These are phyloP conservation scores for Caerostris darwini DNA, from an alignment of 1,140 invertebrate species.

Conservation along the genomic window DNA sequence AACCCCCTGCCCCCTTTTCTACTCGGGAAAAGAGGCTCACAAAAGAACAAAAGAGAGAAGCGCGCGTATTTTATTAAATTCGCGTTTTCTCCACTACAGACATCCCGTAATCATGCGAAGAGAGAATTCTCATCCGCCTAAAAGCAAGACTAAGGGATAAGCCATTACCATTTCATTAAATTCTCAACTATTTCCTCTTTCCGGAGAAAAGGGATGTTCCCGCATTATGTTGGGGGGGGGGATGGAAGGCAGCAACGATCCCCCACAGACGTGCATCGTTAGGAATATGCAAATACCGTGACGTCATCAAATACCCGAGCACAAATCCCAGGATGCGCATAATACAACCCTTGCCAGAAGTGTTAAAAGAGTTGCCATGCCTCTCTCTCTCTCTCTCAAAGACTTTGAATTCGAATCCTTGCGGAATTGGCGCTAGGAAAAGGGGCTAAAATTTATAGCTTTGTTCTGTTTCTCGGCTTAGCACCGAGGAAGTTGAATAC, in stretches of 20 bases:
- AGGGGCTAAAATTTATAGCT: constrained; percentile 56
- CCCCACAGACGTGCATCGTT: constrained; percentile 56
- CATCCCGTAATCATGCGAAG: constrained; percentile 44
- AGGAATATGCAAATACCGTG: constrained; percentile 70
- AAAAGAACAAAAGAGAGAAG: constrained; percentile 32
- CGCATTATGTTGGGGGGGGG: background rate
- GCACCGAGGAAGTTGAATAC: constrained; percentile 10
- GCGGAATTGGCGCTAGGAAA: constrained; percentile 22
- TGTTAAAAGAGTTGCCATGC: constrained; percentile 52
- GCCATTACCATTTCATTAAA: constrained; percentile 71
- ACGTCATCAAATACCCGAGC: constrained; percentile 59
- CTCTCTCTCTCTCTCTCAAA: background rate
- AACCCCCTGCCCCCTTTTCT: background rate
- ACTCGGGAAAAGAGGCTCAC: background rate
- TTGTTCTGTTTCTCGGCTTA: constrained; percentile 43
- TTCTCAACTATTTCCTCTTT: constrained; percentile 63
- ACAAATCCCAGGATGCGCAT: constrained; percentile 47
- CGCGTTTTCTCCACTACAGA: constrained; percentile 37
- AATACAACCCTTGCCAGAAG: constrained; percentile 41
- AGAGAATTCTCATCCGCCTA: constrained; percentile 38
- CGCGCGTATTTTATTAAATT: constrained; percentile 57
- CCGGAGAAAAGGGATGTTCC: constrained; percentile 27
- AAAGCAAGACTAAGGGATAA: constrained; percentile 45
- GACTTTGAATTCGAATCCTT: constrained; percentile 47
- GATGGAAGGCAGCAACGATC: background rate